A percentile compares a stretch with the other conserved stretches of the same genome.
These are phyloP conservation scores for Physeter macrocephalus DNA, from an alignment of 2,113 vertebrate genomes.

Conservation along the genomic window DNA sequence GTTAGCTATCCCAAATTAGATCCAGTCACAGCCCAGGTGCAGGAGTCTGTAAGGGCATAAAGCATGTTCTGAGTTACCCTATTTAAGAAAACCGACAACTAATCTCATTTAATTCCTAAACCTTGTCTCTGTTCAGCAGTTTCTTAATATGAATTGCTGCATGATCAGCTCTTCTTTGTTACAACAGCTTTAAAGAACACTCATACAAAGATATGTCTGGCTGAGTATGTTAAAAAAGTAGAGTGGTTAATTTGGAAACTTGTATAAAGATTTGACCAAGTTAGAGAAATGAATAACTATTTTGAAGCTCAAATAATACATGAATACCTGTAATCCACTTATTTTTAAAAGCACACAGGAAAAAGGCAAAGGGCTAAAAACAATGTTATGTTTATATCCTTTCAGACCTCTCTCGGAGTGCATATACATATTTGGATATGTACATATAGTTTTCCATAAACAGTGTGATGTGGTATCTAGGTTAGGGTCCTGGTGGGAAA, in stretches of 20 bases:
- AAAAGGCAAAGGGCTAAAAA: not conserved
- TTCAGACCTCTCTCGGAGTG: not conserved
- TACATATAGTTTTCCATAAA: not conserved
- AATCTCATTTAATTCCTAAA: constrained; percentile 30
- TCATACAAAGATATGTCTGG: not conserved
- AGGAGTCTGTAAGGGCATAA: not conserved
- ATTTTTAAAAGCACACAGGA: constrained; percentile 33
- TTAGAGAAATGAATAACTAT: constrained; percentile 61
- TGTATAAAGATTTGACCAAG: constrained; percentile 27
- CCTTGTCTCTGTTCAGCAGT: not conserved
- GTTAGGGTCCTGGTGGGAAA: not conserved
- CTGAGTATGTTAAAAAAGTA: constrained; percentile 33
- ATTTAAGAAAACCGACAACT: constrained; percentile 11
- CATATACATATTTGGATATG: not conserved
- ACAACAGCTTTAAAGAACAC: constrained; percentile 5
- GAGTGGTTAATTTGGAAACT: constrained; percentile 50
- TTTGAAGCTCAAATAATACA: constrained; percentile 47
- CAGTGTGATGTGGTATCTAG: not conserved
- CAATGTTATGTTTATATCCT: not conserved
- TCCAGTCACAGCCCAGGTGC: not conserved
- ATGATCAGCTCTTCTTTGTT: constrained; percentile 15
- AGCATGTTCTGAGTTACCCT: not conserved
- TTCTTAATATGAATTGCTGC: not conserved
- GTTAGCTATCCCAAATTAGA: not conserved
- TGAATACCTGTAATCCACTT: constrained; percentile 39